phyloP scores from a whole-genome alignment of 2,797 vertebrate genomes.

The Gymnocypris eckloni region DNA sequence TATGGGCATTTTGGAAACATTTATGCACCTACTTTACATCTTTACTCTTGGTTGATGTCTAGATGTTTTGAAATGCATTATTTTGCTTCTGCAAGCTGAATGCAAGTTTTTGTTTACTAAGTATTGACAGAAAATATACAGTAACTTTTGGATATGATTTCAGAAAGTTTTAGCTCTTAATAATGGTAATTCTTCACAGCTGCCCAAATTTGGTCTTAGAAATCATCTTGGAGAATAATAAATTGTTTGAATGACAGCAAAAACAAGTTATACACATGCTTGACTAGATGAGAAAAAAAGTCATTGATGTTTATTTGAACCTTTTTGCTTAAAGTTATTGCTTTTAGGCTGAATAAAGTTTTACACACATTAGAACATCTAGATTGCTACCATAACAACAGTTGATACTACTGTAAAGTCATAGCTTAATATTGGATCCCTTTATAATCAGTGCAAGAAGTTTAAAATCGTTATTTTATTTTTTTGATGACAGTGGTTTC shows the following conservation, averaged over 20 bases:
- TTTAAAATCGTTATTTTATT: not conserved
- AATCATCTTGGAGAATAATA: not conserved
- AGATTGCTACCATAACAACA: conserved; percentile 2
- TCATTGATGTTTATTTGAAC: not conserved
- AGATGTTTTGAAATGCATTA: conserved; percentile 15
- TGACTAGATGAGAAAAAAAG: not conserved
- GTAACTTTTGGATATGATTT: not conserved
- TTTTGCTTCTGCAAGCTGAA: conserved; percentile 20
- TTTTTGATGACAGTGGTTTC: not conserved
- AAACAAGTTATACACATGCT: not conserved
- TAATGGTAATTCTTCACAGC: not conserved
- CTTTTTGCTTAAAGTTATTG: not conserved
- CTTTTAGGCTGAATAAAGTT: not conserved
- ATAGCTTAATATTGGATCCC: not conserved
- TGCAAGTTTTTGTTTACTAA: conserved; percentile 7
- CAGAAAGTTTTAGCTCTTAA: not conserved
- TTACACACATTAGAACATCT: conserved; percentile 18
- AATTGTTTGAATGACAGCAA: not conserved
- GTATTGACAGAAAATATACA: not conserved
- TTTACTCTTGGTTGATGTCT: conserved; percentile 25
- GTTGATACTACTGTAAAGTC: not conserved
- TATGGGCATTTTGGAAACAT: conserved; percentile 11
- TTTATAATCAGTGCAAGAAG: not conserved
- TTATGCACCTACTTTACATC: conserved; percentile 27
- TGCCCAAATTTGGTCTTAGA: not conserved